phyloP scores from a whole-genome alignment of 1,140 invertebrate genomes.

The Pachyrhynchus sulphureomaculatus region DNA sequence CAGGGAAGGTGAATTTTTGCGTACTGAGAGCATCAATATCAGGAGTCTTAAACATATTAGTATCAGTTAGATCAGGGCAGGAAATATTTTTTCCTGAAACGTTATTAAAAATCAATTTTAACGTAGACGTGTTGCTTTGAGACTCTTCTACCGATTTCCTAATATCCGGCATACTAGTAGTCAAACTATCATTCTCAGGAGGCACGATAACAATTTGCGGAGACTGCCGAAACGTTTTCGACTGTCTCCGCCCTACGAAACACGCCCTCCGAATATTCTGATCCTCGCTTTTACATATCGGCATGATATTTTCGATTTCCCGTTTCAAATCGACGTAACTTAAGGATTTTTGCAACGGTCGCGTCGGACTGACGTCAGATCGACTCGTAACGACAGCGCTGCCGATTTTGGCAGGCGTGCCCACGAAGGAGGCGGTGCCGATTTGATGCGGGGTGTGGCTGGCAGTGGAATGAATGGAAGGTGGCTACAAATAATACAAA shows the following conservation, averaged over 20 bases:
- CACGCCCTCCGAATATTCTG: constrained; percentile 5
- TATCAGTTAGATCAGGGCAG: constrained; percentile 43
- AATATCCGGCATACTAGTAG: constrained; percentile 38
- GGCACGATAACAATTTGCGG: constrained; percentile 46
- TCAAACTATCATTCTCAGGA: constrained; percentile 37
- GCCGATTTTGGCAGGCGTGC: background rate
- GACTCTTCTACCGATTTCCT: constrained; percentile 14
- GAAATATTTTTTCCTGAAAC: constrained; percentile 39
- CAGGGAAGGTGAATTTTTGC: background rate
- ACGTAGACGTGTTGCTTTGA: background rate
- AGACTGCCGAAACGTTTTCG: constrained; percentile 38
- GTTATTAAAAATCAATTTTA: constrained; percentile 27
- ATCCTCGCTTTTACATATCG: constrained; percentile 33
- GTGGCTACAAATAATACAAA: constrained; percentile 41
- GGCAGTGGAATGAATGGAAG: constrained; percentile 35
- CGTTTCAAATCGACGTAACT: constrained; percentile 46
- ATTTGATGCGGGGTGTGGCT: constrained; percentile 38
- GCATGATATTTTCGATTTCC: constrained; percentile 45
- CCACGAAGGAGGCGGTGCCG: background rate
- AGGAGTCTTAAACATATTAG: constrained; percentile 15
- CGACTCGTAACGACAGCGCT: background rate
- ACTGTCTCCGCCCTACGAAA: constrained; percentile 29
- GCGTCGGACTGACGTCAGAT: background rate
- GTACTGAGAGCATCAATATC: background rate
- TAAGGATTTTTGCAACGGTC: constrained; percentile 40